Conservation (phyloP, 2,113 vertebrate species). For the Chaetodon trifascialis region DNA sequence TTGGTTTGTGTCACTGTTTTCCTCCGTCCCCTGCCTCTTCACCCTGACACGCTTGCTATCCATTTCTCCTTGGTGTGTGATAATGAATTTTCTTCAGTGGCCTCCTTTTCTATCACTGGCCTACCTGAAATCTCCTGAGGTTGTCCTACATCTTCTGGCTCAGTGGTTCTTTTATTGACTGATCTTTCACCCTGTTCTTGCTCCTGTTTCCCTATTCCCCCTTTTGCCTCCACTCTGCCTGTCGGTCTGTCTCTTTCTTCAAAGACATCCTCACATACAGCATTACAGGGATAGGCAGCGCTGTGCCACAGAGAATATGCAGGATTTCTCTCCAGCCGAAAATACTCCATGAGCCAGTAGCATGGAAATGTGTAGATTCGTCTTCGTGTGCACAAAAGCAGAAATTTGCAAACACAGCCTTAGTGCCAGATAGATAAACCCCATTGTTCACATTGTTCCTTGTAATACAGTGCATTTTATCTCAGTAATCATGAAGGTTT, state of each 20-base stretch:
- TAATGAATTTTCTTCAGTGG: slow-evolving; percentile 65
- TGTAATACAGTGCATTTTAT: slow-evolving; percentile 19
- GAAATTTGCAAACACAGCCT: slow-evolving; percentile 9
- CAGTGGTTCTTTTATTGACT: slow-evolving; percentile 60
- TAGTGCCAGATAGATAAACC: slow-evolving; percentile 25
- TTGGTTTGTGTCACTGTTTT: slow-evolving; percentile 43
- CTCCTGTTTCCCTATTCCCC: neutral
- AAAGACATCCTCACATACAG: slow-evolving; percentile 14
- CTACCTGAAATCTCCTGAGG: slow-evolving; percentile 61
- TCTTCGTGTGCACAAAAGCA: slow-evolving; percentile 21
- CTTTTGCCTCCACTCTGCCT: neutral
- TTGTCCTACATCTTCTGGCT: slow-evolving; percentile 42
- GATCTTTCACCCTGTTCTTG: slow-evolving; percentile 46
- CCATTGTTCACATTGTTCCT: slow-evolving; percentile 23
- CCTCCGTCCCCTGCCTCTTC: neutral
- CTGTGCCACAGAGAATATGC: slow-evolving; percentile 24
- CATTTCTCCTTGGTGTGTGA: slow-evolving; percentile 53
- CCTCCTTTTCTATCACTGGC: slow-evolving; percentile 53
- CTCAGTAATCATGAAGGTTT: neutral
- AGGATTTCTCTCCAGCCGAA: slow-evolving; percentile 29
- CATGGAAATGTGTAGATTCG: neutral
- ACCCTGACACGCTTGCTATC: slow-evolving; percentile 33
- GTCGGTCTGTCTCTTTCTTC: slow-evolving; percentile 13
- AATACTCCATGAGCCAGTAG: slow-evolving; percentile 24
- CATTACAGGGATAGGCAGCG: slow-evolving; percentile 23